Percentiles rank a stretch among this genome's conserved stretches.
phyloP scores from a whole-genome alignment of 2,888 invertebrate species.

The Cheilosia impressa region DNA sequence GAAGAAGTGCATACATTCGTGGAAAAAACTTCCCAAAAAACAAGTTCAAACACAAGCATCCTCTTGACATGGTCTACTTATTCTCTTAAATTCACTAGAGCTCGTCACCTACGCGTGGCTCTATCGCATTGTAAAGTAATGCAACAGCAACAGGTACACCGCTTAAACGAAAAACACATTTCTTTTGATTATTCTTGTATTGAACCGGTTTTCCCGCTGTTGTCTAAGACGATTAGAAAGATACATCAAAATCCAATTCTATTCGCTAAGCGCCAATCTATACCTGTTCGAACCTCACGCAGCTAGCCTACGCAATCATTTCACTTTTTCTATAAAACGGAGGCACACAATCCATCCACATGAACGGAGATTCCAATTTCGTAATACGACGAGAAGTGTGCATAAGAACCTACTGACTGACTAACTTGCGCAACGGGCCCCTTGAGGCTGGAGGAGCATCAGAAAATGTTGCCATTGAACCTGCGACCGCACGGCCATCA shows the following conservation, averaged over 20 bases:
- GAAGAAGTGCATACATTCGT: neutral
- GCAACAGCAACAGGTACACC: constrained; percentile 37
- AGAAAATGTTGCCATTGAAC: constrained; percentile 49
- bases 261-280: constrained; percentile 40
- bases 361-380: constrained; percentile 48
- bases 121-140: constrained; percentile 3
- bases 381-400: constrained; percentile 49
- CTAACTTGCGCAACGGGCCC: constrained; percentile 24
- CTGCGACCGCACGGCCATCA: constrained; percentile 17
- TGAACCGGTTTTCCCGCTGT: constrained; percentile 20
- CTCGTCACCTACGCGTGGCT: constrained; percentile 3
- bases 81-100: neutral
- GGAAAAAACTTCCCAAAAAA: constrained; percentile 2
- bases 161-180: constrained; percentile 11
- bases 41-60: constrained; percentile 1
- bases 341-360: constrained; percentile 10
- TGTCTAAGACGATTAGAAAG: constrained; percentile 50
- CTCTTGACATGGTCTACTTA: constrained; percentile 29
- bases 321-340: constrained; percentile 52
- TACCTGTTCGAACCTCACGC: constrained; percentile 8
- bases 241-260: constrained; percentile 30
- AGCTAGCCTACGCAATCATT: constrained; percentile 44
- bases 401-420: constrained; percentile 68
- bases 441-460: constrained; percentile 12
- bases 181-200: constrained; percentile 2